phyloP scores from a whole-genome alignment of 2,113 vertebrate genomes.

The Cyprinodon brontotheroides region DNA sequence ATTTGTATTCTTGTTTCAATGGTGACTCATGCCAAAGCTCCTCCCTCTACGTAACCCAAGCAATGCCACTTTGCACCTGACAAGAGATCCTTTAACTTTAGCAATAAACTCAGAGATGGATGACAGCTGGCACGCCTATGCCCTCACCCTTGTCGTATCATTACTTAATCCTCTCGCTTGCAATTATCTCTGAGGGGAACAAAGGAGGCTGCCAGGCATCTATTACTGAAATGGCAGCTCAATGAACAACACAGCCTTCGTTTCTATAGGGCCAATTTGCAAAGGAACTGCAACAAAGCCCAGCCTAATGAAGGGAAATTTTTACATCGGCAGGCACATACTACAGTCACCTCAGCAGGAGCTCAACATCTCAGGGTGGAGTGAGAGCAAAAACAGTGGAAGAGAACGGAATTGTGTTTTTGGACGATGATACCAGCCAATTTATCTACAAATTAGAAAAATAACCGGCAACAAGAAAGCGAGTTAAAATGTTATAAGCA shows the following conservation, averaged over 20 bases:
- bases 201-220: conserved; percentile 59
- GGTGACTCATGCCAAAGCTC: conserved; percentile 27
- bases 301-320: conserved; percentile 62
- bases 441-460: neutral
- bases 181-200: conserved; percentile 58
- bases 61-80: conserved; percentile 23
- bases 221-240: conserved; percentile 60
- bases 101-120: conserved; percentile 38
- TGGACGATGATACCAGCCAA: neutral
- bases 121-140: conserved; percentile 41
- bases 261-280: conserved; percentile 59
- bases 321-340: conserved; percentile 34
- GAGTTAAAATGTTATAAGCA: neutral
- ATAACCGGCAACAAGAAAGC: neutral
- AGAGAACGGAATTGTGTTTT: neutral
- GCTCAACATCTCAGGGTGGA: conserved; percentile 25
- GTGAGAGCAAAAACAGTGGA: neutral
- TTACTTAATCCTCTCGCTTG: conserved; percentile 52
- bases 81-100: conserved; percentile 21
- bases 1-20: conserved; percentile 15
- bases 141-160: conserved; percentile 54
- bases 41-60: neutral
- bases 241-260: conserved; percentile 49
- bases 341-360: conserved; percentile 23
- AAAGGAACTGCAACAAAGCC: conserved; percentile 39